Conservation (phyloP, 2,113 vertebrate genomes). For the Trachemys scripta region DNA sequence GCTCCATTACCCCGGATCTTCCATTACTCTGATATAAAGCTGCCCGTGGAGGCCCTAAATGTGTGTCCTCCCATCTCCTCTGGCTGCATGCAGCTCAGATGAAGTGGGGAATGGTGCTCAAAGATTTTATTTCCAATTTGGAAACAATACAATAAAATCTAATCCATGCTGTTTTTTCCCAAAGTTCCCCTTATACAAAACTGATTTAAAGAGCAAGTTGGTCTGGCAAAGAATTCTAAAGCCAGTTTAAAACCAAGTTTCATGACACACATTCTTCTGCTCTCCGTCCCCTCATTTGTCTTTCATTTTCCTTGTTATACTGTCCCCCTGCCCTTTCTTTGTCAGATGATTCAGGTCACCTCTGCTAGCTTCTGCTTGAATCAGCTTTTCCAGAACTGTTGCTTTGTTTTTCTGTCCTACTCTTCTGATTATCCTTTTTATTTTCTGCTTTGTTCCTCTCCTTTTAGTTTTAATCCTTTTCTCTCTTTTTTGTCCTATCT, state of each 20-base stretch:
- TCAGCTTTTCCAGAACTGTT: slow-evolving; percentile 10
- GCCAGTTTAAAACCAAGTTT: not conserved
- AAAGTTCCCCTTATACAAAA: not conserved
- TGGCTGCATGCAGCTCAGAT: not conserved
- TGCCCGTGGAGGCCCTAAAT: not conserved
- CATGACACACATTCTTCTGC: not conserved
- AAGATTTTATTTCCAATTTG: not conserved
- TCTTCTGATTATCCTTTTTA: not conserved
- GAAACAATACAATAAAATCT: not conserved
- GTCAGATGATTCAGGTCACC: not conserved
- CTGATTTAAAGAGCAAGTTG: not conserved
- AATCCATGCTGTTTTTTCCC: not conserved
- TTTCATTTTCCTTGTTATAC: not conserved
- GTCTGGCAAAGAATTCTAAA: slow-evolving; percentile 17
- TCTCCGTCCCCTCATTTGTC: not conserved
- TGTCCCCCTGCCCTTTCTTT: not conserved
- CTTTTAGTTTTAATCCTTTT: not conserved
- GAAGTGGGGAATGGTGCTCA: not conserved
- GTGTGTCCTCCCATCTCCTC: slow-evolving; percentile 17
- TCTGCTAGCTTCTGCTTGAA: slow-evolving; percentile 22
- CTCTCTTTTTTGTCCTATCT: not conserved
- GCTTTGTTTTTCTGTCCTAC: not conserved
- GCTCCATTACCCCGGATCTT: not conserved
- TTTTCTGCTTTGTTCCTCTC: not conserved
- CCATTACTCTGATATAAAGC: not conserved